phyloP scores from a whole-genome alignment of 2,113 vertebrate genomes.

The Centropristis striata region DNA sequence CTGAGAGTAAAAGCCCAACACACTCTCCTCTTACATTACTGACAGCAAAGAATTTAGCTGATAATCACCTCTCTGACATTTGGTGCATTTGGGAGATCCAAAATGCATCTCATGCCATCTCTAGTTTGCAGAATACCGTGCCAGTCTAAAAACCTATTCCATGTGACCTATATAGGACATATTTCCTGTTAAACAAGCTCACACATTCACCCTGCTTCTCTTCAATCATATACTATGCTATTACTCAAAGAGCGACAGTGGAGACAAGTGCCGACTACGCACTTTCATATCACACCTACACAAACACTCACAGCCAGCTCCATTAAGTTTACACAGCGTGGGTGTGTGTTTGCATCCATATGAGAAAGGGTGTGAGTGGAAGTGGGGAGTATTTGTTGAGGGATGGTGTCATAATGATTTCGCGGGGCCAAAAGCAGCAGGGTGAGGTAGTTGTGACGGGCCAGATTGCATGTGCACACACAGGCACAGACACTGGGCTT shows the following conservation, averaged over 20 bases:
- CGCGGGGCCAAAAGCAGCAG: not conserved
- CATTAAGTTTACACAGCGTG: slow-evolving; percentile 51
- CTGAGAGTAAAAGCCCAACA: slow-evolving; percentile 29
- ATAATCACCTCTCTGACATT: slow-evolving; percentile 60
- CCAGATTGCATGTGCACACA: too few species aligned
- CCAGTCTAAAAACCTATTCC: not conserved
- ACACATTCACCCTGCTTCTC: not conserved
- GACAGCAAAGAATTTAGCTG: slow-evolving; percentile 39
- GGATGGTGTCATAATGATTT: slow-evolving; percentile 41
- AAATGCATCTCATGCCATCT: slow-evolving; percentile 9
- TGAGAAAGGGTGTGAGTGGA: slow-evolving; percentile 29
- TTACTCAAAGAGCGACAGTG: slow-evolving; percentile 22
- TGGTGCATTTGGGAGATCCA: slow-evolving; percentile 16
- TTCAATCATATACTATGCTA: not conserved
- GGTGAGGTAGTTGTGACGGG: too few species aligned
- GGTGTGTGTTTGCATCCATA: slow-evolving; percentile 39
- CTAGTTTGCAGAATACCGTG: not conserved
- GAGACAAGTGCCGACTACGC: slow-evolving; percentile 16
- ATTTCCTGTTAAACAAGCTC: slow-evolving; percentile 23
- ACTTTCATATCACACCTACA: slow-evolving; percentile 41
- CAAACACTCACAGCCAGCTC: slow-evolving; percentile 47
- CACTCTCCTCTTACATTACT: slow-evolving; percentile 61
- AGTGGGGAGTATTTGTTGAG: slow-evolving; percentile 6
- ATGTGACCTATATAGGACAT: slow-evolving; percentile 1
- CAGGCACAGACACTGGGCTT: too few species aligned